phyloP scores from a whole-genome alignment of 1,140 invertebrate species.

The Helicoverpa armigera region DNA sequence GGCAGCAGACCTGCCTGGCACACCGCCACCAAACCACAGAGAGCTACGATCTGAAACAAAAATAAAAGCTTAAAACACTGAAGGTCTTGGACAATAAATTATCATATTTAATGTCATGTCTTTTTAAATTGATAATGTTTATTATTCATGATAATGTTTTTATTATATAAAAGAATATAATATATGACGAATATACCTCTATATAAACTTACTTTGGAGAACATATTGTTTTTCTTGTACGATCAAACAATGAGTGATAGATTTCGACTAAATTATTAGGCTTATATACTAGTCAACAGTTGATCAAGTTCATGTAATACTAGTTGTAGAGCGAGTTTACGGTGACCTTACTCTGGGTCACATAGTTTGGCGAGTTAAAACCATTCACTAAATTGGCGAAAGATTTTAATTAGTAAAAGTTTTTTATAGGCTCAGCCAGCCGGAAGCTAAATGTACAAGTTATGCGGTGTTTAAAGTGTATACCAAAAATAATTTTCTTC shows the following conservation, averaged over 20 bases:
- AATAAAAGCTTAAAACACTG: slow-evolving; percentile 20
- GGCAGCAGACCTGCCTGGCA: slow-evolving; percentile 68
- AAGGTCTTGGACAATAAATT: neutral
- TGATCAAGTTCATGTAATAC: slow-evolving; percentile 5
- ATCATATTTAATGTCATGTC: neutral
- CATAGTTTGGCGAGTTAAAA: slow-evolving; percentile 11
- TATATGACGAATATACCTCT: no score
- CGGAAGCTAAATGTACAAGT: no score
- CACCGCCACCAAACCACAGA: slow-evolving; percentile 67
- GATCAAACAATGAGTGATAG: slow-evolving; percentile 53
- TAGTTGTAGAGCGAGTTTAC: slow-evolving; percentile 29
- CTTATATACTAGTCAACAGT: slow-evolving; percentile 46
- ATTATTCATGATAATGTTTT: neutral
- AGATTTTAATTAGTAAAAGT: neutral
- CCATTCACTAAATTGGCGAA: slow-evolving; percentile 11
- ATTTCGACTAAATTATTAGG: neutral
- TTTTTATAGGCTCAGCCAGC: neutral
- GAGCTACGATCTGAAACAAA: slow-evolving; percentile 62
- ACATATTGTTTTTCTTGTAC: slow-evolving; percentile 53
- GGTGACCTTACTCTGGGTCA: slow-evolving; percentile 28
- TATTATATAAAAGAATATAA: no score
- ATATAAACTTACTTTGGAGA: slow-evolving; percentile 57
- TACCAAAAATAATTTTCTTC: no score
- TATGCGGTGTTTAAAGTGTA: no score
- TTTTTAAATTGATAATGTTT: neutral